Conservation (phyloP, 2,797 vertebrate species). For the Lindbergichthys nudifrons region DNA sequence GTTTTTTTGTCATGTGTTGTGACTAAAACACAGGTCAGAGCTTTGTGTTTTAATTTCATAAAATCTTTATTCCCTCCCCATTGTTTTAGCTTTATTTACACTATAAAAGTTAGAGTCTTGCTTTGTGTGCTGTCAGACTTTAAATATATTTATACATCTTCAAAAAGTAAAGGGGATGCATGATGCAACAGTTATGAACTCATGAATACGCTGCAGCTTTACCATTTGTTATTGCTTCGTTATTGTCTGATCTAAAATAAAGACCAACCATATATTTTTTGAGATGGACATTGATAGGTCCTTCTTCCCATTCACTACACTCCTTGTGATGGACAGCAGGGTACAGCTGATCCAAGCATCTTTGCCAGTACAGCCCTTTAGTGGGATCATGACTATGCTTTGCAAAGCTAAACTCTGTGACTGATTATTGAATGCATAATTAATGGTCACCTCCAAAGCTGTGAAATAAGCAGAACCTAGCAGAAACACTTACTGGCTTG, state of each 20-base stretch:
- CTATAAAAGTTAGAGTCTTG: neutral
- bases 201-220: neutral
- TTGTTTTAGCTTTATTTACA: neutral
- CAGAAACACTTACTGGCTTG: slow-evolving; percentile 77
- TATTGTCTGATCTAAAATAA: neutral
- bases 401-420: neutral
- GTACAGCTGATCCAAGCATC: neutral
- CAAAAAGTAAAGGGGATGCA: neutral
- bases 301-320: neutral
- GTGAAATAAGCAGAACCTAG: neutral
- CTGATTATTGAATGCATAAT: neutral
- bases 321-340: neutral
- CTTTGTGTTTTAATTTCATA: too few species aligned
- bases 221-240: neutral
- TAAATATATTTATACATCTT: neutral
- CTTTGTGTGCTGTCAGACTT: neutral
- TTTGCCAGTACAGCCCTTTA: neutral
- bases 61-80: neutral
- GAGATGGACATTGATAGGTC: neutral
- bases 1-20: too few species aligned
- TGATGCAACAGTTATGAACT: neutral
- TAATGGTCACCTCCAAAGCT: neutral
- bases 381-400: neutral
- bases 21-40: too few species aligned
- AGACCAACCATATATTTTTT: neutral